These are phyloP conservation scores for Oscheius sp. DNA, from an alignment of 1,140 invertebrate species.

Conservation along the genomic window DNA sequence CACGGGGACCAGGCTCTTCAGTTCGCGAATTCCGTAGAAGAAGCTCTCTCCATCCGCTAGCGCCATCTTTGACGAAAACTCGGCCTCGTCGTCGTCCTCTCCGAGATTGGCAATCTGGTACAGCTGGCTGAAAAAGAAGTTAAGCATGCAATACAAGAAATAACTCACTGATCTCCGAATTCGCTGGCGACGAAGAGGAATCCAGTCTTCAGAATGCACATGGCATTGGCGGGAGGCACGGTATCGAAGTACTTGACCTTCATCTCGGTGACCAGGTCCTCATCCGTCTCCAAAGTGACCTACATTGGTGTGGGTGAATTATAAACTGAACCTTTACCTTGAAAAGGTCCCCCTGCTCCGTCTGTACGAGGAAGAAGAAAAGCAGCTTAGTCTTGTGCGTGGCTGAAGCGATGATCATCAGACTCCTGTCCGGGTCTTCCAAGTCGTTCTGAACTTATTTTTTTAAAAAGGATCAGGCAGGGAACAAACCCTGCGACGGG, in stretches of 20 bases:
- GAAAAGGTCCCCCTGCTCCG: constrained; percentile 95
- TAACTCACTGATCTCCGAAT: constrained; percentile 94
- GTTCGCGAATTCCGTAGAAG: constrained; percentile 89
- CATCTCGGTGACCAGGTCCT: constrained; percentile 96
- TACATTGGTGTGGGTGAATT: constrained; percentile 41
- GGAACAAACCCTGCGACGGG: constrained; percentile 74
- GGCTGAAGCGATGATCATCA: constrained; percentile 98
- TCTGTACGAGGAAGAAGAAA: constrained; percentile 69
- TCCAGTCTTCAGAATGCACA: constrained; percentile 97
- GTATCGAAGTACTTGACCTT: constrained; percentile 99
- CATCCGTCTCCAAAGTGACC: constrained; percentile 87
- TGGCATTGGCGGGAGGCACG: constrained; percentile 81
- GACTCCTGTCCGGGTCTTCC: constrained; percentile 97
- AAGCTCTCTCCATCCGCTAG: constrained; percentile 98
- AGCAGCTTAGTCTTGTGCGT: constrained; percentile 92
- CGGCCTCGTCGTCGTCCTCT: constrained; percentile 92
- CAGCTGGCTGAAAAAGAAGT: constrained; percentile 74
- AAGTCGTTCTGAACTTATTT: constrained; percentile 79
- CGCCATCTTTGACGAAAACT: constrained; percentile 82
- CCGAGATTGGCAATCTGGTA: constrained; percentile 99
- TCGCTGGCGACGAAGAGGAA: constrained; percentile 97
- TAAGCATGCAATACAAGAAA: neutral
- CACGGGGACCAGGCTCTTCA: constrained; percentile 92
- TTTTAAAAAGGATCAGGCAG: neutral
- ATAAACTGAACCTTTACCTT: constrained; percentile 70